Evolutionary conservation across 2,113 vertebrate species (phyloP).

Genomic region (Manacus vitellinus): DNA sequence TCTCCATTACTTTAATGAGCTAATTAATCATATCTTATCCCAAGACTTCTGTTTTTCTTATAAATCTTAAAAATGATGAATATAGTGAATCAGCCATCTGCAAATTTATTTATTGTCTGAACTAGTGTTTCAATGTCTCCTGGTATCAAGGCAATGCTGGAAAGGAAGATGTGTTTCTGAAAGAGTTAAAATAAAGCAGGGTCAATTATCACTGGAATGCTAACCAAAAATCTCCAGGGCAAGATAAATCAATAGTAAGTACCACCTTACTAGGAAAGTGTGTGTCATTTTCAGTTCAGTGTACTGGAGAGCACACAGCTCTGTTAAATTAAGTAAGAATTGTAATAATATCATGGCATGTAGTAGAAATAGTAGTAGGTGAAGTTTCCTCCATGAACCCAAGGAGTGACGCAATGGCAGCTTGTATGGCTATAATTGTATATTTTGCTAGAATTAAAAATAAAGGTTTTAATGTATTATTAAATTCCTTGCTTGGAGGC

Average conservation of each 20-base stretch:
- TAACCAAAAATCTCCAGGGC: conserved; percentile 51
- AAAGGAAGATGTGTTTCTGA: neutral
- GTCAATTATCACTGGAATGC: conserved; percentile 45
- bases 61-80: neutral
- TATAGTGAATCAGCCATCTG: neutral
- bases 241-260: conserved; percentile 62
- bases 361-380: conserved; percentile 60
- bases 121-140: neutral
- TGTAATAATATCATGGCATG: conserved; percentile 53
- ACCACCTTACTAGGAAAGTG: neutral
- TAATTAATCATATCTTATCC: neutral
- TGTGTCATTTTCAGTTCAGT: conserved; percentile 43
- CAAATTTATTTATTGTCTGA: neutral
- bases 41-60: neutral
- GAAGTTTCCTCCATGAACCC: conserved; percentile 46
- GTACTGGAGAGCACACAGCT: conserved; percentile 39
- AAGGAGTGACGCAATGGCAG: conserved; percentile 61
- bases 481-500: conserved; percentile 79
- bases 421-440: conserved; percentile 80
- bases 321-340: conserved; percentile 71
- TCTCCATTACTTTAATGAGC: neutral
- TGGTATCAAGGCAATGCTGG: neutral
- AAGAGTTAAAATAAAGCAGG: conserved; percentile 55
- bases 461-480: conserved; percentile 85
- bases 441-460: conserved; percentile 88